Conservation (phyloP, 2,113 vertebrate species). For the Sapayoa aenigma region DNA sequence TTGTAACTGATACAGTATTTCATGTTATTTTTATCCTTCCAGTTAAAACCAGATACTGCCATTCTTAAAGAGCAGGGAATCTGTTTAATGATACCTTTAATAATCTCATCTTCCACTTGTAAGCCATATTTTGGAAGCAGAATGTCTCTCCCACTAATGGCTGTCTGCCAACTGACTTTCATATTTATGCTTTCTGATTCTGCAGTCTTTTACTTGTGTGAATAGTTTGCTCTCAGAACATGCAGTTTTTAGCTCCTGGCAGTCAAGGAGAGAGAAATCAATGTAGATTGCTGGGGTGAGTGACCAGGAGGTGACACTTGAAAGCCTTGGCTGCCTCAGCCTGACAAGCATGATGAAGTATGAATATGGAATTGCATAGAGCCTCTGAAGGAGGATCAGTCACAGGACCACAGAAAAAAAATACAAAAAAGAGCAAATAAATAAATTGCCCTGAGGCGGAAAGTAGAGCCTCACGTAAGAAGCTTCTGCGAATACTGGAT, state of each 20-base stretch:
- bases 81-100: conserved; percentile 38
- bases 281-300: conserved; percentile 28
- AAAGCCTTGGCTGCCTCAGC: neutral
- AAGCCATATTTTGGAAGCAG: conserved; percentile 5
- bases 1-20: conserved; percentile 1
- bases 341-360: neutral
- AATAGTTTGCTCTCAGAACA: conserved; percentile 8
- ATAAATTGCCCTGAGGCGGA: neutral
- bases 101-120: neutral
- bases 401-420: neutral
- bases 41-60: neutral
- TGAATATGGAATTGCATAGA: neutral
- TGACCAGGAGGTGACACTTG: conserved; percentile 23
- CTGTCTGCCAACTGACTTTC: conserved; percentile 33
- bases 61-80: neutral
- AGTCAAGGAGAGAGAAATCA: conserved; percentile 11
- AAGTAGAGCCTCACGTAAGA: neutral
- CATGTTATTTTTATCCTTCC: conserved; percentile 34
- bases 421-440: neutral
- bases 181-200: conserved; percentile 21
- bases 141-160: conserved; percentile 21
- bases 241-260: conserved; percentile 26
- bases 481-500: neutral
- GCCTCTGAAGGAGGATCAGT: neutral
- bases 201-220: neutral